Evolutionary conservation across 2,888 invertebrate genomes (phyloP), one percentile per base, ranked within the genome.

Genomic region (Diploptera punctata): DNA sequence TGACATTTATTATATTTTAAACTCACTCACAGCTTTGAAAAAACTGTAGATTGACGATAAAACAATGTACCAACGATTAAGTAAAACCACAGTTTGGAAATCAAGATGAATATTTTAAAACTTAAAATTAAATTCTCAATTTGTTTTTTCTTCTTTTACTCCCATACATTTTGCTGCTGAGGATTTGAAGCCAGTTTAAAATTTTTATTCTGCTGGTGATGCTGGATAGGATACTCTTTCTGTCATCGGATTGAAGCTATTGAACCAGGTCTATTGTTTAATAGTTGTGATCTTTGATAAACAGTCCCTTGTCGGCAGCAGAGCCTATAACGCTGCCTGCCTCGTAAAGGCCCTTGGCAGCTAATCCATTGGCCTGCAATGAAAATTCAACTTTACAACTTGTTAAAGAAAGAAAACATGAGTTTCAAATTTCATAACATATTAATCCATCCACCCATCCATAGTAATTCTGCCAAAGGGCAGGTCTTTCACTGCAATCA

Each of bases 281-380:
- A 83, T 97, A 97, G 76, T 90, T 89, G 83, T 96, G 96, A 73
- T 91, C 84, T 81, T 93, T 91, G 76, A 95, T 88, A 85, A 93
- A 95, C 82, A 94, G 90, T 73, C 93, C 93, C 80, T 91, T 86
- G 74, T 85, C 84, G 54, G 89, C 90, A 72, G 93, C 93, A 78
- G 89, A 86, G 62, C 93, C 93, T 62, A 87, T 86, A 78, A 91
- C 88, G 70, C 91, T 93, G 74, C 95, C 95, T 75, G 91, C 87
- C 71, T 84, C 86, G 82, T 95, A 97, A 84, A 94, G 90, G 79
- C 92, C 95, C 82, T 89, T 86, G 77, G 88, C 87, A 76, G 97
- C 96, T 75, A 89, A 86, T 78, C 90, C 88, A 84, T 97, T 97
- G 76, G 94, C 94, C 93, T 95, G 87, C 76, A 74, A 73, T n/a